phyloP scores from a whole-genome alignment of 2,797 vertebrate species.

The Lophotriccus pileatus region DNA sequence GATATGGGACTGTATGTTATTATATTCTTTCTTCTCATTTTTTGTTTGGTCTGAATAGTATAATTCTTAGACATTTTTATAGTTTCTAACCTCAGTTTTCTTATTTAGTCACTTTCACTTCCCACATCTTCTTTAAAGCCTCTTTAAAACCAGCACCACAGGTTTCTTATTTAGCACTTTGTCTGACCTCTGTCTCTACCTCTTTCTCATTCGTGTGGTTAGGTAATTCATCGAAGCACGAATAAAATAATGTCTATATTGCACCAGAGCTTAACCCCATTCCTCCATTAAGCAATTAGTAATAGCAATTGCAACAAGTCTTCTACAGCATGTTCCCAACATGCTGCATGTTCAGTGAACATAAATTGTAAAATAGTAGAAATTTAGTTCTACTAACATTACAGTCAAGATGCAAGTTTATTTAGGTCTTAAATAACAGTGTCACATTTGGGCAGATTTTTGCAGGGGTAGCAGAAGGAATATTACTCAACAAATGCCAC shows the following conservation, averaged over 20 bases:
- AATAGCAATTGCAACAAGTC: background rate
- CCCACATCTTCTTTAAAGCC: background rate
- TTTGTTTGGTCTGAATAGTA: background rate
- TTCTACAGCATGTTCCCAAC: background rate
- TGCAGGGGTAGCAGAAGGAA: background rate
- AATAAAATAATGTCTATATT: conserved; percentile 1
- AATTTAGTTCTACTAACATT: background rate
- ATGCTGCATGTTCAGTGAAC: background rate
- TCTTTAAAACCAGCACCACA: background rate
- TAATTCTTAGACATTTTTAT: background rate
- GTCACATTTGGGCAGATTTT: background rate
- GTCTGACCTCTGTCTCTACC: background rate
- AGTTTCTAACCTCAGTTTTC: background rate
- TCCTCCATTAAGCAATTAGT: conserved; percentile 14
- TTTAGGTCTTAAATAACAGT: background rate
- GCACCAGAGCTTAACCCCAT: background rate
- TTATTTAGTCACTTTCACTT: background rate
- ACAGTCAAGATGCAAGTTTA: background rate
- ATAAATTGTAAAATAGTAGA: background rate
- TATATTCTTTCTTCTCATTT: background rate
- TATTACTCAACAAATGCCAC: background rate
- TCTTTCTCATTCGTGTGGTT: background rate
- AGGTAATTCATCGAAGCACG: background rate
- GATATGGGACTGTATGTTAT: background rate
- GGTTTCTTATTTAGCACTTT: background rate